A percentile compares a stretch with the other conserved stretches of the same genome.
Conservation (phyloP, 1,140 invertebrate species). For the Paraescarpia echinospica region DNA sequence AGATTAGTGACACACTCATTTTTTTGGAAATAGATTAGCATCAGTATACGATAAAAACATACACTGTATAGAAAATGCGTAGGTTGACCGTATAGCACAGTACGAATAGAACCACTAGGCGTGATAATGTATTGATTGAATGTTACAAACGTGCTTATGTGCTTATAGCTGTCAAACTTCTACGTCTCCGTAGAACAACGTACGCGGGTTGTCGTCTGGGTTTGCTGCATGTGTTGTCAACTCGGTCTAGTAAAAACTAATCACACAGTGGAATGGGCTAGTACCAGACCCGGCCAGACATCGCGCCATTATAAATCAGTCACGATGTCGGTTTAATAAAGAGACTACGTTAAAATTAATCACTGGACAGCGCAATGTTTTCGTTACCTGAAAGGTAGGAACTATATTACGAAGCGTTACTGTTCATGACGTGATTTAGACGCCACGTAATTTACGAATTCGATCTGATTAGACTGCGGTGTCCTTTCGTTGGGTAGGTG, state of each 20-base stretch:
- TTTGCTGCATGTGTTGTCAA: background rate
- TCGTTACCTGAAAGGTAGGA: background rate
- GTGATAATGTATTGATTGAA: background rate
- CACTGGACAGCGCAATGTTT: background rate
- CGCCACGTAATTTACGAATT: background rate
- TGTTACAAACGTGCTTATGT: background rate
- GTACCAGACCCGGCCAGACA: background rate
- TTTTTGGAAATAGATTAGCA: background rate
- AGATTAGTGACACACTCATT: background rate
- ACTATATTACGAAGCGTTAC: background rate
- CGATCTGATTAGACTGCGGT: background rate
- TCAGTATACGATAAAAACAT: background rate
- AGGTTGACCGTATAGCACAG: background rate
- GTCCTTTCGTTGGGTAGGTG: background rate
- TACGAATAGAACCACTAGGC: background rate
- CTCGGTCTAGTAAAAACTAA: background rate
- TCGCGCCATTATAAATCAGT: conserved; percentile 6
- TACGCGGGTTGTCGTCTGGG: no score
- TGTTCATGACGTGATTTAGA: background rate
- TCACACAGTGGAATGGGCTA: background rate
- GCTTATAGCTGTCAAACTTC: background rate
- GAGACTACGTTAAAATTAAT: background rate
- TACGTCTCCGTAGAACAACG: background rate
- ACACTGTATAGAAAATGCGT: no score
- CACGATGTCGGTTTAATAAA: background rate